Percentiles rank a stretch among this genome's conserved stretches.
phyloP scores from a whole-genome alignment of 2,888 invertebrate species.

The Lymantria dispar region DNA sequence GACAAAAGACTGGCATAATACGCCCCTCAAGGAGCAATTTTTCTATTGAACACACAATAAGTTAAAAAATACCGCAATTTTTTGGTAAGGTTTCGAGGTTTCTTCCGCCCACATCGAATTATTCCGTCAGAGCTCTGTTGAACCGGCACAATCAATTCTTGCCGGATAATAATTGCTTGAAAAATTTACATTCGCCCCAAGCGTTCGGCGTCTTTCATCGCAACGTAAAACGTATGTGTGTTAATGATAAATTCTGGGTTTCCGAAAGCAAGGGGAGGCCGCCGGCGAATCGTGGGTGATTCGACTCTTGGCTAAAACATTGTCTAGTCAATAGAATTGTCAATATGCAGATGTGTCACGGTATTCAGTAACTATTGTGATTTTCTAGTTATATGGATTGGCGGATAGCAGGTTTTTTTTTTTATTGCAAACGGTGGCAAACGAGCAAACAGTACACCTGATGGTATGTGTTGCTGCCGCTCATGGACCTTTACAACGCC shows the following conservation, averaged over 20 bases:
- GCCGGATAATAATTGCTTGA: constrained; percentile 33
- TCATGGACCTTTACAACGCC: too few relatives aligned
- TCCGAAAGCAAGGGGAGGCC: constrained; percentile 47
- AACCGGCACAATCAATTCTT: constrained; percentile 28
- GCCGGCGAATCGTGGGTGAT: constrained; percentile 43
- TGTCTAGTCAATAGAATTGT: constrained; percentile 1
- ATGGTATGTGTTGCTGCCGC: too few relatives aligned
- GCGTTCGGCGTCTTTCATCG: constrained; percentile 45
- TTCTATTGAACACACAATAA: constrained; percentile 10
- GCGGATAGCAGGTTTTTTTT: too few relatives aligned
- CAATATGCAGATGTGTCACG: constrained; percentile 11
- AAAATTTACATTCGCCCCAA: constrained; percentile 39
- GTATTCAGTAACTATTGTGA: neutral
- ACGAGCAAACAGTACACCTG: too few relatives aligned
- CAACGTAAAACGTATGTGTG: constrained; percentile 32
- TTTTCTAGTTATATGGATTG: neutral
- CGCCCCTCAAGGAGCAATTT: constrained; percentile 24
- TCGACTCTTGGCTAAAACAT: constrained; percentile 23
- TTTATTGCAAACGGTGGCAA: too few relatives aligned
- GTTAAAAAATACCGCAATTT: constrained; percentile 11
- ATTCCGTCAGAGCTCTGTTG: constrained; percentile 6
- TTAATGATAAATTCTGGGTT: constrained; percentile 50
- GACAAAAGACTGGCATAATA: constrained; percentile 13
- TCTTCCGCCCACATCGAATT: constrained; percentile 27
- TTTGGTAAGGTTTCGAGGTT: constrained; percentile 2